Conservation (phyloP, 2,888 invertebrate species). For the Volucella inflata region DNA sequence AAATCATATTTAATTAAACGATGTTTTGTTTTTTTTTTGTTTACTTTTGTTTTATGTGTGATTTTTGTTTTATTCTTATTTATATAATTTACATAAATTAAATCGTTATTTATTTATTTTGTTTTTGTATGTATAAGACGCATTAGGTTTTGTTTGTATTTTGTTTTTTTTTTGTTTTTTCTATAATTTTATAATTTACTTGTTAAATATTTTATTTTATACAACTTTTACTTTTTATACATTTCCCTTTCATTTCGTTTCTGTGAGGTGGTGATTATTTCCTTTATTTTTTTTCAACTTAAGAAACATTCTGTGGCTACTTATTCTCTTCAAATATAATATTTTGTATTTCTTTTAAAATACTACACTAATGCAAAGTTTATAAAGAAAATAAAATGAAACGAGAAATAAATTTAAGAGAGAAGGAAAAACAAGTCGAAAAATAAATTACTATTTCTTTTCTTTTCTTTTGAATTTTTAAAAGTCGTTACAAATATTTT, state of each 20-base stretch:
- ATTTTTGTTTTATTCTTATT: slow-evolving; percentile 20
- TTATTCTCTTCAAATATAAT: slow-evolving; percentile 24
- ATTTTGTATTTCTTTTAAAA: slow-evolving; percentile 10
- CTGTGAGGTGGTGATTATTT: slow-evolving; percentile 63
- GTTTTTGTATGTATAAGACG: slow-evolving; percentile 46
- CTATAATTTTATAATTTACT: not conserved
- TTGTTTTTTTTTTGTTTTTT: slow-evolving; percentile 10
- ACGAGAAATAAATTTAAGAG: not conserved
- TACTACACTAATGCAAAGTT: slow-evolving; percentile 24
- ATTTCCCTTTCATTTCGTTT: slow-evolving; percentile 40
- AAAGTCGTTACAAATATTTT: slow-evolving; percentile 29
- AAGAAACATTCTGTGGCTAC: slow-evolving; percentile 41
- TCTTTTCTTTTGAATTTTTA: slow-evolving; percentile 22
- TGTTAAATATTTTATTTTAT: slow-evolving; percentile 31
- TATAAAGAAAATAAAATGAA: slow-evolving; percentile 4
- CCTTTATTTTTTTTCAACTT: slow-evolving; percentile 27
- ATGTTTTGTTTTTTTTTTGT: slow-evolving; percentile 6
- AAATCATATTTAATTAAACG: slow-evolving; percentile 46
- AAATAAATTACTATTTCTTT: slow-evolving; percentile 26
- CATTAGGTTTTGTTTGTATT: slow-evolving; percentile 15
- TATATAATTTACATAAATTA: slow-evolving; percentile 49
- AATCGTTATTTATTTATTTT: slow-evolving; percentile 24
- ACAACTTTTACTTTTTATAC: slow-evolving; percentile 35
- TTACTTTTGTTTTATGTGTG: slow-evolving; percentile 12
- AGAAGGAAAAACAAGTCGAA: slow-evolving; percentile 17